Evolutionary conservation across 1,140 invertebrate species (phyloP).

Genomic region (Venustaconcha ellipsiformis): DNA sequence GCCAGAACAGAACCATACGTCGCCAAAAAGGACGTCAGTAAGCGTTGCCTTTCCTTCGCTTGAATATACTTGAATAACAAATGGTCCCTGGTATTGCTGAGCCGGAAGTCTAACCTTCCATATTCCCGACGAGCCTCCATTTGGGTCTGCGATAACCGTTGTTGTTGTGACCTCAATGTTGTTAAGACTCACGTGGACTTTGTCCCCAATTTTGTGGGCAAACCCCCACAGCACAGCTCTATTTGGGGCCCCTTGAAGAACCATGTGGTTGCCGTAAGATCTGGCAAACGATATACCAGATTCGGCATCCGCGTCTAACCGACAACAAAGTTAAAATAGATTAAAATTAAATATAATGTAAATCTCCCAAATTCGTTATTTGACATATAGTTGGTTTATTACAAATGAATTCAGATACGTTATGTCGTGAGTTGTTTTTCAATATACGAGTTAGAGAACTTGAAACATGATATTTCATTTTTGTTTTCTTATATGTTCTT

Average conservation of each 20-base stretch:
- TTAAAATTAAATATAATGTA: no score
- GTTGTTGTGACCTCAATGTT: not conserved
- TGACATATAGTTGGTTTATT: no score
- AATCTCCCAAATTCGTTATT: no score
- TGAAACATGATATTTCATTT: no score
- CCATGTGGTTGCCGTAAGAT: slow-evolving; percentile 54
- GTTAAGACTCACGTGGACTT: not conserved
- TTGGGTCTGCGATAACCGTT: not conserved
- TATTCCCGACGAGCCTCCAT: not conserved
- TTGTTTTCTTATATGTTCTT: no score
- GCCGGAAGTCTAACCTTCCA: slow-evolving; percentile 38
- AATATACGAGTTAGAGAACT: no score
- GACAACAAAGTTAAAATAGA: no score
- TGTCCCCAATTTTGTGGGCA: slow-evolving; percentile 5
- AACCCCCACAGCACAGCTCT: slow-evolving; percentile 53
- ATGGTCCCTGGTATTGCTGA: slow-evolving; percentile 30
- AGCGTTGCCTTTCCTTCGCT: slow-evolving; percentile 21
- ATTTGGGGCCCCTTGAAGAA: slow-evolving; percentile 47
- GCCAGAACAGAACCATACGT: slow-evolving; percentile 61
- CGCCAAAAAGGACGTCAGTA: slow-evolving; percentile 41
- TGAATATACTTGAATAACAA: slow-evolving; percentile 22
- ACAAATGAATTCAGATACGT: no score
- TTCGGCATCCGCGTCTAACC: no score
- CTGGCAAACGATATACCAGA: slow-evolving; percentile 33
- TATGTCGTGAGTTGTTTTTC: no score